These are phyloP conservation scores for Proctacanthus coquilletti DNA, from an alignment of 1,140 invertebrate species.

Conservation along the genomic window DNA sequence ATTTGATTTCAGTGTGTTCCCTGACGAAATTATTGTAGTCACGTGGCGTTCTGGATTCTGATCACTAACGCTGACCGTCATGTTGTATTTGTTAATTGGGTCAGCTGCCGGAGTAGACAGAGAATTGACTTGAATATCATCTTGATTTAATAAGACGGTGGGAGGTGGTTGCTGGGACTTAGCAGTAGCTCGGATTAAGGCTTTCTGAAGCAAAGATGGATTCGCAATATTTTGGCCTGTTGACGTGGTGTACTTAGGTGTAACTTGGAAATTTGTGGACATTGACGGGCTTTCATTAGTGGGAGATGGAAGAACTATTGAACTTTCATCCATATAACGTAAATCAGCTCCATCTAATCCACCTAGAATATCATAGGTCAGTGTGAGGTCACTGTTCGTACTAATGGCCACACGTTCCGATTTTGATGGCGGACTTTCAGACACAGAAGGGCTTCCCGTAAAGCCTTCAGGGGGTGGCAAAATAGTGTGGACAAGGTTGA, in stretches of 20 bases:
- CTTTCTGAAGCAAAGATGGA: conserved; percentile 48
- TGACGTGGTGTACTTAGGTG: conserved; percentile 34
- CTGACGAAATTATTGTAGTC: conserved; percentile 36
- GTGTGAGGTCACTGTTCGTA: conserved; percentile 25
- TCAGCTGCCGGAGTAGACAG: conserved; percentile 24
- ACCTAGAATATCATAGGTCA: conserved; percentile 57
- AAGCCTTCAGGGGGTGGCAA: conserved; percentile 61
- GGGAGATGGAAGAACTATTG: conserved; percentile 60
- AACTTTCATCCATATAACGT: conserved; percentile 81
- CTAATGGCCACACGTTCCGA: conserved; percentile 34
- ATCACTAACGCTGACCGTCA: conserved; percentile 45
- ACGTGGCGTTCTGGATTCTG: conserved; percentile 37
- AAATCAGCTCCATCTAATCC: conserved; percentile 67
- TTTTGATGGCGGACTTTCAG: conserved; percentile 40
- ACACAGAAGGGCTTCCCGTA: conserved; percentile 45
- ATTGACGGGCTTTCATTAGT: conserved; percentile 56
- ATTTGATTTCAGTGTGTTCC: conserved; percentile 31
- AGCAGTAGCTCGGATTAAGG: conserved; percentile 49
- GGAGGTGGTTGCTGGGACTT: conserved; percentile 18
- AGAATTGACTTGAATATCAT: conserved; percentile 17
- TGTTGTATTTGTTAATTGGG: conserved; percentile 47
- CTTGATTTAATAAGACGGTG: conserved; percentile 13
- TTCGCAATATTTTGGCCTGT: conserved; percentile 25
- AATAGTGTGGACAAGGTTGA: conserved; percentile 42
- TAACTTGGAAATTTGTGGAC: conserved; percentile 38